phyloP scores from a whole-genome alignment of 2,797 vertebrate species.

The Holocentrus rufus region DNA sequence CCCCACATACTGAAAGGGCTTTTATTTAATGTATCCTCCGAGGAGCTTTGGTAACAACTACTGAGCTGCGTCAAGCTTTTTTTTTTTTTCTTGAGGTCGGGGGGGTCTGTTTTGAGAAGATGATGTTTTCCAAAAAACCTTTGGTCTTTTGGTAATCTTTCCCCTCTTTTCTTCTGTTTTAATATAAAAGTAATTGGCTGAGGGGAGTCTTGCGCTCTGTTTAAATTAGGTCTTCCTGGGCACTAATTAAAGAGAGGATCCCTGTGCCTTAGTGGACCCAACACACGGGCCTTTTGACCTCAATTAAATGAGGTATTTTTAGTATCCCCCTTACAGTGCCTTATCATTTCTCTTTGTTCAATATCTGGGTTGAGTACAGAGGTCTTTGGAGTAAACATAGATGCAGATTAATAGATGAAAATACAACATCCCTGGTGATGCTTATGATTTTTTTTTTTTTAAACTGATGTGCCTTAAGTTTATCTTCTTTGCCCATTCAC shows the following conservation, averaged over 20 bases:
- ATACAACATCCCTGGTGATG: constrained; percentile 27
- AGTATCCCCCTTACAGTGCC: constrained; percentile 63
- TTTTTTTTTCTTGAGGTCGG: too few relatives aligned
- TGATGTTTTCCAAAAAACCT: constrained; percentile 63
- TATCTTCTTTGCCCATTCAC: constrained; percentile 13
- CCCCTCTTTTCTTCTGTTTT: constrained; percentile 62
- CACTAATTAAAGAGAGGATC: constrained; percentile 85
- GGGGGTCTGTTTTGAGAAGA: constrained; percentile 69
- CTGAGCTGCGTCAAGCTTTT: constrained; percentile 44
- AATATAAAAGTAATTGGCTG: constrained; percentile 80
- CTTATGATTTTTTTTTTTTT: neutral
- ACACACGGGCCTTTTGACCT: constrained; percentile 77
- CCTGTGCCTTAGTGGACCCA: constrained; percentile 76
- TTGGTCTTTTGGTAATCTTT: constrained; percentile 61
- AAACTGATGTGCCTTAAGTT: constrained; percentile 3
- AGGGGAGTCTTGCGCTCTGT: constrained; percentile 72
- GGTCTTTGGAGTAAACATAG: constrained; percentile 61
- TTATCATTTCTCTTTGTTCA: constrained; percentile 57
- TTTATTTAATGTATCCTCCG: constrained; percentile 65
- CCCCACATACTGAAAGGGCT: constrained; percentile 21
- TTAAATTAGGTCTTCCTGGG: constrained; percentile 83
- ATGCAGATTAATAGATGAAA: constrained; percentile 52
- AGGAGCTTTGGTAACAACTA: constrained; percentile 56
- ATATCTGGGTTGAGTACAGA: constrained; percentile 60
- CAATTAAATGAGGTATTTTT: constrained; percentile 84